phyloP scores from a whole-genome alignment of 2,113 vertebrate genomes.

The Suncus etruscus region DNA sequence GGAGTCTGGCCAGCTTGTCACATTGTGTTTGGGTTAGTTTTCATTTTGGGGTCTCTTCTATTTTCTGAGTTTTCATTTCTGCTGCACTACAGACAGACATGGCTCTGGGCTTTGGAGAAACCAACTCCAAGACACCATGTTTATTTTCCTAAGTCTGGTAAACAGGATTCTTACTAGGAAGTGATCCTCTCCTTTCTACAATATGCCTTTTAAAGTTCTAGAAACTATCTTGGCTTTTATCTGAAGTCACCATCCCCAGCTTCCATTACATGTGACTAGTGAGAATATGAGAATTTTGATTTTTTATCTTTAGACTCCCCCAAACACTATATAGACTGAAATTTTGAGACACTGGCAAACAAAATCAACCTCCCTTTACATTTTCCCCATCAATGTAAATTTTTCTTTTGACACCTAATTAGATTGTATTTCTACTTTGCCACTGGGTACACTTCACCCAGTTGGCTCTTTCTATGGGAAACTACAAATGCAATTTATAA shows the following conservation, averaged over 20 bases:
- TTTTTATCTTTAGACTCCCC: conserved; percentile 57
- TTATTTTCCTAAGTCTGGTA: conserved; percentile 67
- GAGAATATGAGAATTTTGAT: conserved; percentile 29
- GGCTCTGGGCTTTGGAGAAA: conserved; percentile 65
- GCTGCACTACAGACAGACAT: conserved; percentile 41
- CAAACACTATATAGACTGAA: conserved; percentile 13
- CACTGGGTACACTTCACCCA: conserved; percentile 27
- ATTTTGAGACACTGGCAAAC: background rate
- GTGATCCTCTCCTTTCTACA: conserved; percentile 65
- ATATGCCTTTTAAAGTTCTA: conserved; percentile 60
- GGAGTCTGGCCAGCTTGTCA: background rate
- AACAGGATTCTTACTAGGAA: conserved; percentile 68
- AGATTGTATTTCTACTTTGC: conserved; percentile 8
- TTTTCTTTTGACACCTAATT: background rate
- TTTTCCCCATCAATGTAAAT: background rate
- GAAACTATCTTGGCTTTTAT: conserved; percentile 42
- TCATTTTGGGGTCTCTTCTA: background rate
- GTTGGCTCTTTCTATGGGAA: background rate
- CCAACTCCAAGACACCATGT: conserved; percentile 51
- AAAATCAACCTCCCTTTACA: conserved; percentile 47
- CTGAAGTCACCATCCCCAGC: background rate
- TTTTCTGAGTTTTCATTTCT: conserved; percentile 37
- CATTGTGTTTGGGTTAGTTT: background rate
- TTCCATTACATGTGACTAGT: background rate
- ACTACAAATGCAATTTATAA: background rate